These are phyloP conservation scores for Porites cylindrica DNA, from an alignment of 92 coral and sea anemone species.

Conservation along the genomic window DNA sequence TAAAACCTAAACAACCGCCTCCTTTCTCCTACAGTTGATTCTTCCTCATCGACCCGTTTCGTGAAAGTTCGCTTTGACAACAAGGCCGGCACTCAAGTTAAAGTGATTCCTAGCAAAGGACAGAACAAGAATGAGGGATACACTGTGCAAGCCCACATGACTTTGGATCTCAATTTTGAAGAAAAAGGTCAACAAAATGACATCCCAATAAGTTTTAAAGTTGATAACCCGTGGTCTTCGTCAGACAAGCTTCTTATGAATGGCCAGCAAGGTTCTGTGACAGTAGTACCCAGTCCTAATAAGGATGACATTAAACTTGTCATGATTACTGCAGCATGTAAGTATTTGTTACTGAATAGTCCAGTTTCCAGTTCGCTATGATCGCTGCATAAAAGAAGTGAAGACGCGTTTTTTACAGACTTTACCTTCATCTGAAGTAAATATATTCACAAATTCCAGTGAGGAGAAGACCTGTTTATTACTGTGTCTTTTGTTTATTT, in stretches of 20 bases:
- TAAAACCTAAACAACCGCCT: neutral
- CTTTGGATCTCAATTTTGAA: conserved; percentile 89
- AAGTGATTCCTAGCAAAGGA: conserved; percentile 93
- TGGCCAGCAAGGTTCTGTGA: conserved; percentile 80
- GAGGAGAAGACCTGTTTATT: no score
- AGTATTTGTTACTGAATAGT: conserved; percentile 28
- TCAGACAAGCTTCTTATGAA: conserved; percentile 80
- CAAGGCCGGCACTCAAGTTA: conserved; percentile 89
- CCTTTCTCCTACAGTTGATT: conserved; percentile 58
- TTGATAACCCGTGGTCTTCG: conserved; percentile 77
- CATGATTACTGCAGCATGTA: conserved; percentile 83
- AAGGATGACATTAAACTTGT: conserved; percentile 59
- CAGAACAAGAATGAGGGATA: conserved; percentile 92
- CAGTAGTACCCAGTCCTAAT: conserved; percentile 84
- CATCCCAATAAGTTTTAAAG: conserved; percentile 93
- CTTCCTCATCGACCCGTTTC: conserved; percentile 89
- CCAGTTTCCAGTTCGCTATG: neutral
- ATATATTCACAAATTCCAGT: no score
- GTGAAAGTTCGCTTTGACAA: conserved; percentile 96
- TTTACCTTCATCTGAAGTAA: no score
- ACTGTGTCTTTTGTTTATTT: no score
- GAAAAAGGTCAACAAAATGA: conserved; percentile 94
- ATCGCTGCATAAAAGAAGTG: no score
- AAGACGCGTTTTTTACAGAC: no score
- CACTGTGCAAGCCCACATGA: conserved; percentile 95